phyloP scores from a whole-genome alignment of 2,797 vertebrate genomes.

The Neoniphon sammara region DNA sequence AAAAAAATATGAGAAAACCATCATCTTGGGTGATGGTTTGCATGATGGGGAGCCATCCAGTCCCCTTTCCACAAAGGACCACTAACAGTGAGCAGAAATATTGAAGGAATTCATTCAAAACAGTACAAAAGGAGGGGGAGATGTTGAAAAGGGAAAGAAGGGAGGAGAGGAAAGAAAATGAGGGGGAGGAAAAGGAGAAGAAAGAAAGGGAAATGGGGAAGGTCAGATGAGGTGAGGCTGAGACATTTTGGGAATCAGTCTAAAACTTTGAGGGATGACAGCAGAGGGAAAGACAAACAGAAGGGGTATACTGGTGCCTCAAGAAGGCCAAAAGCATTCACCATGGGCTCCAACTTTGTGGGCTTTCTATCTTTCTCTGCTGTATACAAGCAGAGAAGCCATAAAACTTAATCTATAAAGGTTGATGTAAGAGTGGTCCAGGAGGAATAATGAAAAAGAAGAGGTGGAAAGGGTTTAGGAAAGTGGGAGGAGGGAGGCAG shows the following conservation, averaged over 20 bases:
- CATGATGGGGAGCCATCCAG: slow-evolving; percentile 67
- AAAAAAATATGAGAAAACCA: slow-evolving; percentile 62
- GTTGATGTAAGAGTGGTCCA: background rate
- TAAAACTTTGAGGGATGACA: no score
- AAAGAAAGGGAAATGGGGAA: background rate
- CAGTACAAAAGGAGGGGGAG: slow-evolving; percentile 46
- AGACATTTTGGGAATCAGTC: background rate
- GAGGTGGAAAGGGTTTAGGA: background rate
- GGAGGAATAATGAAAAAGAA: slow-evolving; percentile 29
- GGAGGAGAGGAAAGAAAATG: background rate
- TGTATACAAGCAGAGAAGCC: slow-evolving; percentile 37
- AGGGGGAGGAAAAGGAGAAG: slow-evolving; percentile 22
- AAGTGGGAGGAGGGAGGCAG: slow-evolving; percentile 4
- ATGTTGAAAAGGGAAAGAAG: slow-evolving; percentile 32
- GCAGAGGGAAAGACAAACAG: no score
- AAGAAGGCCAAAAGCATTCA: no score
- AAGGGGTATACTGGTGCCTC: no score
- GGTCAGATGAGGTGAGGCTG: slow-evolving; percentile 15
- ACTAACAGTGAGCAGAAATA: slow-evolving; percentile 49
- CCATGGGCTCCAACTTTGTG: no score
- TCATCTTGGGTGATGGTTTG: slow-evolving; percentile 79
- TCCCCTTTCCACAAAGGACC: slow-evolving; percentile 72
- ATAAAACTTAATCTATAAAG: slow-evolving; percentile 14
- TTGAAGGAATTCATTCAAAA: slow-evolving; percentile 70
- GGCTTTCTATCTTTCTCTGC: slow-evolving; percentile 25